These are phyloP conservation scores for Caracal caracal DNA, from an alignment of 2,113 vertebrate genomes.

Conservation along the genomic window DNA sequence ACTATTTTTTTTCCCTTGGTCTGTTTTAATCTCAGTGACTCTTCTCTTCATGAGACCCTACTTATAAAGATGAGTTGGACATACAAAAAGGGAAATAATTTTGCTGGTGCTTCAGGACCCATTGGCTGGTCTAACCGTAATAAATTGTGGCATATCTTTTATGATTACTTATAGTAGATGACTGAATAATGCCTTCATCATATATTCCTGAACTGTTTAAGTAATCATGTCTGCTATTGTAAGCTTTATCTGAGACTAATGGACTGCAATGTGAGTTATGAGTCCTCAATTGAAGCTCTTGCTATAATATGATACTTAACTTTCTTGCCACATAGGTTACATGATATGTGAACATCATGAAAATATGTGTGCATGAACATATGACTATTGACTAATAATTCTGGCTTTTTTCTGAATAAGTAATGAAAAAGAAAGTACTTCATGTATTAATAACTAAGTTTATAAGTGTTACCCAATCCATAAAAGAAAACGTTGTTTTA, in stretches of 20 bases:
- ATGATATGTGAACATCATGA: conserved; percentile 37
- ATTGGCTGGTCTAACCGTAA: background rate
- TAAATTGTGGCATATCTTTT: conserved; percentile 46
- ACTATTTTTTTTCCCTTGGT: background rate
- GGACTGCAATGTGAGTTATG: conserved; percentile 51
- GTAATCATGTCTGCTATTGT: conserved; percentile 52
- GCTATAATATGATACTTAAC: conserved; percentile 54
- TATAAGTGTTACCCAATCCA: background rate
- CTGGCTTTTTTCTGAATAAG: conserved; percentile 24
- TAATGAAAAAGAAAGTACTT: background rate
- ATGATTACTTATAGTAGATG: conserved; percentile 41
- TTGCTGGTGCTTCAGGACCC: background rate
- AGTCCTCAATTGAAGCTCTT: background rate
- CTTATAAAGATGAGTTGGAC: background rate
- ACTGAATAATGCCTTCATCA: conserved; percentile 41
- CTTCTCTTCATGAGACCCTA: background rate
- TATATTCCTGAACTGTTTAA: conserved; percentile 58
- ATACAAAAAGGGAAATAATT: background rate
- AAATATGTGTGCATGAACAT: background rate
- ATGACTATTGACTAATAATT: conserved; percentile 36
- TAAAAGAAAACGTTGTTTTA: background rate
- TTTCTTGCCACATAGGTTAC: conserved; percentile 49
- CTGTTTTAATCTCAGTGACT: background rate
- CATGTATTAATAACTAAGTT: conserved; percentile 4
- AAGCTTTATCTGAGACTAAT: conserved; percentile 68